Conservation (phyloP, 2,113 vertebrate species). For the Varanus komodoensis region DNA sequence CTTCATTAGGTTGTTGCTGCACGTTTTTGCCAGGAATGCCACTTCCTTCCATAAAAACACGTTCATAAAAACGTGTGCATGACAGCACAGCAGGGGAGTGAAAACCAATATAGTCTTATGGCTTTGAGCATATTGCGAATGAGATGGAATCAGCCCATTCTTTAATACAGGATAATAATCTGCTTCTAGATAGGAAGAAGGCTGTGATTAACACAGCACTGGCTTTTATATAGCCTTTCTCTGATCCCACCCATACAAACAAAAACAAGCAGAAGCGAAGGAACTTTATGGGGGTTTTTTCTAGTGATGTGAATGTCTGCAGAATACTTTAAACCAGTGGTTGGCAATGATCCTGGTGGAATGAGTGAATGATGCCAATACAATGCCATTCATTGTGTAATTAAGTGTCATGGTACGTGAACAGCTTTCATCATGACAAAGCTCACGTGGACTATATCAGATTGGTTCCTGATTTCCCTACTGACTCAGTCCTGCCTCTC, state of each 20-base stretch:
- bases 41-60: constrained; percentile 56
- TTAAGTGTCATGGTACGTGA: neutral
- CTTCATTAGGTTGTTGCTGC: constrained; percentile 59
- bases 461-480: neutral
- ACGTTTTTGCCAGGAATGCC: constrained; percentile 33
- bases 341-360: neutral
- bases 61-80: constrained; percentile 60
- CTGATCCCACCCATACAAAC: neutral
- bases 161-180: constrained; percentile 73
- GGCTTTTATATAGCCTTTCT: constrained; percentile 36
- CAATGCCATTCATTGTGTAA: neutral
- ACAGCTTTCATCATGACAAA: neutral
- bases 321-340: neutral
- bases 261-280: neutral
- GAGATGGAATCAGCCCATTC: constrained; percentile 60
- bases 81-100: constrained; percentile 70
- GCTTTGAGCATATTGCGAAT: constrained; percentile 60
- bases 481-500: neutral
- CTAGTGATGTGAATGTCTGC: neutral
- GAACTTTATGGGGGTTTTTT: neutral
- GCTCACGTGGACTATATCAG: neutral
- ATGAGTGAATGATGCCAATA: neutral
- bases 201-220: constrained; percentile 54
- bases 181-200: constrained; percentile 51
- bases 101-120: constrained; percentile 73